Evolutionary conservation across 2,888 invertebrate species (phyloP), one percentile per base, ranked within the genome.

Genomic region (Thyatira batis): DNA sequence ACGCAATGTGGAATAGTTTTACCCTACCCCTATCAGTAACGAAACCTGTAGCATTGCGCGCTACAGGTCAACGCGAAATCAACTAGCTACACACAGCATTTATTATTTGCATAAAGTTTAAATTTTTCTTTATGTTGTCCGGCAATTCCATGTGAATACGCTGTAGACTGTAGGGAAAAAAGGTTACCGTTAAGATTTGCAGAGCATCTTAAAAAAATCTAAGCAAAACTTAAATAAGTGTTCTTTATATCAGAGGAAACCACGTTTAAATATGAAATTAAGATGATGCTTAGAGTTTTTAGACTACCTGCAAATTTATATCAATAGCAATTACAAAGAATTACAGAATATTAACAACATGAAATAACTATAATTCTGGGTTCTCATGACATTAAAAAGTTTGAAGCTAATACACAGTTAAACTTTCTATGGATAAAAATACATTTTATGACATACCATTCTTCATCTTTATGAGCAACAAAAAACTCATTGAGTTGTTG

Each of bases 401-500:
- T 50, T 48, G 20, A 53, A 54, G 44, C 27, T 25, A 10, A 27
- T 48, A 17, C 17, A 20, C 27, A 43, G 45, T 39, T 17, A 39
- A 39, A 17, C 39, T 17, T 17, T 39, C 17, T 8, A 39, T 17
- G 6, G 17, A 8, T 17, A 17, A 8, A 17, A 39, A 39, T 39
- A 39, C 0, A 33, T 33, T 39, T 21, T 44, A 49, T 51, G 52
- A 89, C 96, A 93, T 94, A 99, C 99, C 99, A 99, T 95, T 99
- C 99, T 89, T 99, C 99, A 79, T 99, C 99, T 92, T 99, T 99
- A 93, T 99, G 99, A 46, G 97, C 96, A 73, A 99, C 96, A 92
- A 99, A 99, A 93, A 99, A 99, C 85, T 99, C 98, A 90, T 98
- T 98, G 53, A 99, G 94, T 85, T 99, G 99, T 82, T 98, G 98